Evolutionary conservation across 2,888 invertebrate species (phyloP).

Genomic region (Dicyrtoma fusca): DNA sequence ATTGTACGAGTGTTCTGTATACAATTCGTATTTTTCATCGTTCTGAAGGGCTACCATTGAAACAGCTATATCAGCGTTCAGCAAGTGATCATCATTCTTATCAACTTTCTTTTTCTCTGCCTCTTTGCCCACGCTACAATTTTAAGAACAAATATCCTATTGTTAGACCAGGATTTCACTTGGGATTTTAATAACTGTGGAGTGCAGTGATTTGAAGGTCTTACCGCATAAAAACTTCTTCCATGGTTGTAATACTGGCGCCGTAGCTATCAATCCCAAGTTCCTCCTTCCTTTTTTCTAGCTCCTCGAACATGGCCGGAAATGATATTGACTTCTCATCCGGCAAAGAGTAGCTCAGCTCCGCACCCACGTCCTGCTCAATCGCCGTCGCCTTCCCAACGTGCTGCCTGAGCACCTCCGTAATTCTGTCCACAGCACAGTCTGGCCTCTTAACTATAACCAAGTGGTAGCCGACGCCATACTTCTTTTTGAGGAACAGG

Average conservation of each 20-base stretch:
- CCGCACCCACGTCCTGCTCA: conserved; percentile 74
- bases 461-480: conserved; percentile 72
- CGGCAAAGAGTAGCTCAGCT: conserved; percentile 72
- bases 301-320: conserved; percentile 69
- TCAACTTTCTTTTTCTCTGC: conserved; percentile 28
- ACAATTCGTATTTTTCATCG: conserved; percentile 23
- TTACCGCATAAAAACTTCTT: no score
- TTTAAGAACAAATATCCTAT: conserved; percentile 59
- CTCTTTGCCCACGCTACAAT: conserved; percentile 24
- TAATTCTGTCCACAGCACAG: conserved; percentile 62
- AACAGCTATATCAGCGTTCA: neutral
- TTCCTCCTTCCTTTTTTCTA: conserved; percentile 66
- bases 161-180: no score
- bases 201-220: neutral
- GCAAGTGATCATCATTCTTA: no score
- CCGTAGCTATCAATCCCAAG: conserved; percentile 77
- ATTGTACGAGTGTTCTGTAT: conserved; percentile 50
- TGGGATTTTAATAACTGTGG: no score
- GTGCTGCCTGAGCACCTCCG: conserved; percentile 66
- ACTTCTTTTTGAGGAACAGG: conserved; percentile 74
- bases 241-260: no score
- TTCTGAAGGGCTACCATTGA: conserved; percentile 17
- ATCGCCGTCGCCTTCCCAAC: conserved; percentile 70
- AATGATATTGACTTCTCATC: conserved; percentile 68
- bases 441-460: conserved; percentile 65